These are phyloP conservation scores for Phataginus tricuspis DNA, from an alignment of 2,797 vertebrate species.

Conservation along the genomic window DNA sequence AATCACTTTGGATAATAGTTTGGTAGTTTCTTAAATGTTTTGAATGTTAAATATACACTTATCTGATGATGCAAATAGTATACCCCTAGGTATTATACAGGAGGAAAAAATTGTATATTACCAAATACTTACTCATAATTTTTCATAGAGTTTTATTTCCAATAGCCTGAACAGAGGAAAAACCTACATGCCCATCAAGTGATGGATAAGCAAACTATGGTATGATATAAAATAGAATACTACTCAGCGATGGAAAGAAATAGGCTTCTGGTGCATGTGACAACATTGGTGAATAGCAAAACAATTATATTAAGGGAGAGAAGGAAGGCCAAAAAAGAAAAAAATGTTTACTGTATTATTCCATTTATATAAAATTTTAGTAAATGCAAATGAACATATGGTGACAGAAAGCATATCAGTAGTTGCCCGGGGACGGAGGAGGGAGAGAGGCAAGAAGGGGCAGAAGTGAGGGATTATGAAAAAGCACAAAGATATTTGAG, in stretches of 20 bases:
- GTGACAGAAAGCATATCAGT: background rate
- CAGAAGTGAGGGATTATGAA: background rate
- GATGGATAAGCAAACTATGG: background rate
- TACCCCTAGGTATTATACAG: background rate
- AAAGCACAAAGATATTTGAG: background rate
- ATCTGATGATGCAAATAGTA: background rate
- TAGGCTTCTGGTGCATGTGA: background rate
- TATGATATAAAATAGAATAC: background rate
- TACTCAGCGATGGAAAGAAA: background rate
- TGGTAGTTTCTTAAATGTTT: background rate
- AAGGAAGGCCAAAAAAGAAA: background rate
- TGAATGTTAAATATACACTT: background rate
- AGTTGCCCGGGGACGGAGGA: background rate
- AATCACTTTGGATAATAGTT: background rate
- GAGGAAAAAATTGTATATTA: background rate
- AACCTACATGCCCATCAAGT: background rate
- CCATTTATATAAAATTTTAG: background rate
- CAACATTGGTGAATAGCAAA: background rate
- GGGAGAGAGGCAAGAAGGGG: background rate
- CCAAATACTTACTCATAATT: background rate
- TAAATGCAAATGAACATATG: background rate
- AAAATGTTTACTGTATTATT: background rate
- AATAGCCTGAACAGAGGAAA: background rate
- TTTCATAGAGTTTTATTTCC: background rate
- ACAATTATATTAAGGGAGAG: background rate